Percentiles rank a stretch among this genome's conserved stretches.
Evolutionary conservation across 2,888 invertebrate genomes (phyloP).

Genomic region (Melipona bicolor): DNA sequence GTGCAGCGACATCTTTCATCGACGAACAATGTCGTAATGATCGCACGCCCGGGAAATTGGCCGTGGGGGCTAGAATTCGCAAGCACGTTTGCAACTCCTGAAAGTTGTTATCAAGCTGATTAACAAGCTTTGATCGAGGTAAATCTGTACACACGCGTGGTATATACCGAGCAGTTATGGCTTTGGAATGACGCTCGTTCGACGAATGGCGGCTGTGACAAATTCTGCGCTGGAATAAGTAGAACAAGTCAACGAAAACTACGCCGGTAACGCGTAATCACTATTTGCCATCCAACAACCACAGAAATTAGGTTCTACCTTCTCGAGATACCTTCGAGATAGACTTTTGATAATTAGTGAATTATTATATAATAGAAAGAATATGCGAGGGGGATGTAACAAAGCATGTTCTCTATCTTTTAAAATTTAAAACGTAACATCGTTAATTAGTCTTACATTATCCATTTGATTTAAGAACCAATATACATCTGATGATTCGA

Average conservation of each 20-base stretch:
- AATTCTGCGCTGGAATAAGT: background rate
- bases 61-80: constrained; percentile 61
- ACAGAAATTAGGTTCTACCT: background rate
- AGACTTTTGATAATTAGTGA: background rate
- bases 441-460: background rate
- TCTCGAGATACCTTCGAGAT: background rate
- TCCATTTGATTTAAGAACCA: background rate
- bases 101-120: constrained; percentile 74
- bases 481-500: background rate
- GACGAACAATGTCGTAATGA: constrained; percentile 59
- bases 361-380: background rate
- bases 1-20: constrained; percentile 12
- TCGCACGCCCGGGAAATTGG: constrained; percentile 51
- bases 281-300: background rate
- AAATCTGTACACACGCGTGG: constrained; percentile 41
- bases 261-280: background rate
- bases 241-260: background rate
- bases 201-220: background rate
- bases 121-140: constrained; percentile 72
- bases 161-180: background rate
- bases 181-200: background rate
- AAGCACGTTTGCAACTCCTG: constrained; percentile 54
- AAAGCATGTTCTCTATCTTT: background rate
- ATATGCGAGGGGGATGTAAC: background rate
- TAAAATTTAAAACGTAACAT: background rate